phyloP scores from a whole-genome alignment of 2,888 invertebrate species.

The Drosophila affinis region DNA sequence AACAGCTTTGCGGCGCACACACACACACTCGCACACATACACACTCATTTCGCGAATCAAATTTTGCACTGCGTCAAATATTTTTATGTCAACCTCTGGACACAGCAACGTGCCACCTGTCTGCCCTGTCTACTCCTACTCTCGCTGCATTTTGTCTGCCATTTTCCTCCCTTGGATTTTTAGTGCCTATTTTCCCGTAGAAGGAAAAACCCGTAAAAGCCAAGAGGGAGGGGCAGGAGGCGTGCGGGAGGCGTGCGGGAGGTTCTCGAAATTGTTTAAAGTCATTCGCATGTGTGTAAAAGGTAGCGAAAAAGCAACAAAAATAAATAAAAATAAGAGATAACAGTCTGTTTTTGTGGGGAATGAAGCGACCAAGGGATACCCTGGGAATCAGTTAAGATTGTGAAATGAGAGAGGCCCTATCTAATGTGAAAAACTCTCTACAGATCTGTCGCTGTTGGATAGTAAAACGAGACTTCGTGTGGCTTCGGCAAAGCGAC shows the following conservation, averaged over 20 bases:
- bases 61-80: conserved; percentile 63
- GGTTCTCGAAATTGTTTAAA: conserved; percentile 65
- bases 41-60: conserved; percentile 48
- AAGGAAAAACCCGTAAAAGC: conserved; percentile 51
- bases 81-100: conserved; percentile 44
- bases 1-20: conserved; percentile 42
- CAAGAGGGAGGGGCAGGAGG: background rate
- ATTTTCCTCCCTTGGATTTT: conserved; percentile 54
- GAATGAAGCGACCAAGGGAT: background rate
- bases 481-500: too few species aligned
- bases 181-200: conserved; percentile 61
- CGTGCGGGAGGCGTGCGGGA: conserved; percentile 30
- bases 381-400: background rate
- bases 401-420: too few species aligned
- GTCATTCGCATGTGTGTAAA: conserved; percentile 67
- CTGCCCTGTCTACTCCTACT: background rate
- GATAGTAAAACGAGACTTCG: too few species aligned
- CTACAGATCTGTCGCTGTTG: too few species aligned
- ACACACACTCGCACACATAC: background rate
- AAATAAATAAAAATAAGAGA: background rate
- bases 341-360: background rate
- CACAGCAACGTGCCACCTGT: background rate
- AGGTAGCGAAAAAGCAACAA: conserved; percentile 40
- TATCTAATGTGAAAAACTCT: too few species aligned
- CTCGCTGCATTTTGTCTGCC: conserved; percentile 56